A percentile compares a stretch with the other conserved stretches of the same genome.
Evolutionary conservation across 2,797 vertebrate genomes (phyloP).

Genomic region (Gambelia wislizenii): DNA sequence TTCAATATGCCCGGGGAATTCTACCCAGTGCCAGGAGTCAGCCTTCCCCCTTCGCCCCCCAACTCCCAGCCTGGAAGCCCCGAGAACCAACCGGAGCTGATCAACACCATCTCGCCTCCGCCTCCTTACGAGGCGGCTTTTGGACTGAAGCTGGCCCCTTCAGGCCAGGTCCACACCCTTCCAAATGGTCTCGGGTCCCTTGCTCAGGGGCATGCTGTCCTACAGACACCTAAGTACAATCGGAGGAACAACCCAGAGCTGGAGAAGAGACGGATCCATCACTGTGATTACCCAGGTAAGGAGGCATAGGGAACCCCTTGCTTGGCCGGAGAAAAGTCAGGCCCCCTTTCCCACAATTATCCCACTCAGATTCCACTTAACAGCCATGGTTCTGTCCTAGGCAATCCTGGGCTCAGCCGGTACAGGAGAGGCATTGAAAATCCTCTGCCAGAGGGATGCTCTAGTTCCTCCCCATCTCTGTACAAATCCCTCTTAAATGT

Average conservation of each 20-base stretch:
- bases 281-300: slow-evolving; percentile 88
- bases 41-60: slow-evolving; percentile 89
- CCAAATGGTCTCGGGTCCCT: slow-evolving; percentile 76
- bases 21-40: slow-evolving; percentile 82
- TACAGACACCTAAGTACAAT: slow-evolving; percentile 91
- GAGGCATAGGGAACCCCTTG: fast-evolving
- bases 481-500: too few relatives aligned
- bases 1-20: slow-evolving; percentile 70
- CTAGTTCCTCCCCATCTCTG: too few relatives aligned
- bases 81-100: slow-evolving; percentile 86
- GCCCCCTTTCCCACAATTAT: too few relatives aligned
- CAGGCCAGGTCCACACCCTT: slow-evolving; percentile 77
- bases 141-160: slow-evolving; percentile 81
- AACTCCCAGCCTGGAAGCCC: slow-evolving; percentile 93
- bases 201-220: slow-evolving; percentile 84
- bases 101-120: slow-evolving; percentile 80
- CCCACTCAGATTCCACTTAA: too few relatives aligned
- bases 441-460: too few relatives aligned
- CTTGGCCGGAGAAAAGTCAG: not conserved
- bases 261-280: slow-evolving; percentile 93
- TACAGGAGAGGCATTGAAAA: too few relatives aligned
- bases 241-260: slow-evolving; percentile 92
- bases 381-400: too few relatives aligned
- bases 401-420: too few relatives aligned
- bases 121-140: slow-evolving; percentile 83